Evolutionary conservation across 2,797 vertebrate species (phyloP).

Genomic region (Pogoniulus pusillus): DNA sequence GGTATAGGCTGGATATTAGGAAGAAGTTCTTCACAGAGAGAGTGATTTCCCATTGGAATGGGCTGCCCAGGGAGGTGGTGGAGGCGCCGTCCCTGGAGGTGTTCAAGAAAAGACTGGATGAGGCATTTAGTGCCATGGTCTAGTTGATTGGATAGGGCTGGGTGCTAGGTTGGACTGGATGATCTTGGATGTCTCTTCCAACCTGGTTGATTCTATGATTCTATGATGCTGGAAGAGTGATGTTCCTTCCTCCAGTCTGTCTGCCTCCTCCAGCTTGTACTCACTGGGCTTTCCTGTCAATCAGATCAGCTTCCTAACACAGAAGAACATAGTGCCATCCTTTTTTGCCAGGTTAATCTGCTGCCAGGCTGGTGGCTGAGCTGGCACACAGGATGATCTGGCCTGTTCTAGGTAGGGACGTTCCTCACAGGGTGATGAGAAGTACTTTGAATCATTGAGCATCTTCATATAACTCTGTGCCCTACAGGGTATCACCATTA

Average conservation of each 20-base stretch:
- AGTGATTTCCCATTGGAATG: no score
- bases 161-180: no score
- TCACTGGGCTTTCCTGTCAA: neutral
- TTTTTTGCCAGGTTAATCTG: neutral
- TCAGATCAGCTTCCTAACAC: neutral
- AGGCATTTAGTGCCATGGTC: no score
- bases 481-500: neutral
- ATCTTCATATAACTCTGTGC: neutral
- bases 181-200: no score
- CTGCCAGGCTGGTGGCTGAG: neutral
- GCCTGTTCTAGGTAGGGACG: neutral
- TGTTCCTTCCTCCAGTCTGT: neutral
- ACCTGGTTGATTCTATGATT: no score
- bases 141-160: no score
- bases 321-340: rapidly evolving
- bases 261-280: neutral
- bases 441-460: neutral
- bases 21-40: no score
- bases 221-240: neutral
- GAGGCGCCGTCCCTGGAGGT: no score
- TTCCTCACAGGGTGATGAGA: neutral
- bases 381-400: neutral
- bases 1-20: no score
- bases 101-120: no score
- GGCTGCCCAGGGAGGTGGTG: no score